Percentiles rank a stretch among this genome's conserved stretches.
Conservation (phyloP, 2,113 vertebrate genomes). For the Rhea americana region DNA sequence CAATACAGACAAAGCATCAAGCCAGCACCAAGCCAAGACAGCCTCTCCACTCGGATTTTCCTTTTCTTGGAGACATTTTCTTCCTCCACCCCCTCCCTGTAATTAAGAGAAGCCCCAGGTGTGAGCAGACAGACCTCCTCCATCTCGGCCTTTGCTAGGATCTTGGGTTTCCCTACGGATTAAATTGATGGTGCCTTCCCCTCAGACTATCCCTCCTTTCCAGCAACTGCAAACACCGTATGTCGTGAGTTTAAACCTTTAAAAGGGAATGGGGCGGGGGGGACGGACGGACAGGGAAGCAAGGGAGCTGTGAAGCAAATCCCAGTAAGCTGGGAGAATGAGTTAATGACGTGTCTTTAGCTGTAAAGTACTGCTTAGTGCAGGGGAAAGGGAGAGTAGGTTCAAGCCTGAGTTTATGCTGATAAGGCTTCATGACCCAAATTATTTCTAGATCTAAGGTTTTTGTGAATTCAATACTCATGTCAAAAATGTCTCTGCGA, state of each 20-base stretch:
- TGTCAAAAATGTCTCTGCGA: constrained; percentile 25
- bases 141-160: fast-evolving
- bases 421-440: constrained; percentile 50
- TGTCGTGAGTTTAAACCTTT: background rate
- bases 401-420: constrained; percentile 42
- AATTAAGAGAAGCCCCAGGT: background rate
- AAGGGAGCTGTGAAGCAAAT: background rate
- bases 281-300: background rate
- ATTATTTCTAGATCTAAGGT: constrained; percentile 65
- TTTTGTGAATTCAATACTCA: constrained; percentile 23
- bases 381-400: background rate
- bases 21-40: background rate
- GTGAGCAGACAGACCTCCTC: background rate
- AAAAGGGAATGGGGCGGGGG: background rate
- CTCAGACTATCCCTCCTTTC: background rate
- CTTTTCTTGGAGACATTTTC: background rate
- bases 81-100: background rate
- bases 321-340: background rate
- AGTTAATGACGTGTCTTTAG: background rate
- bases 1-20: background rate
- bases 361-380: background rate
- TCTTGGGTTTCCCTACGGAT: fast-evolving
- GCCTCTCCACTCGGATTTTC: background rate
- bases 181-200: background rate
- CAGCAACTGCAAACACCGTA: background rate